Base-by-base conservation (phyloP, 2,888 invertebrate genomes). In the Cyclophora albipunctata region DNA sequence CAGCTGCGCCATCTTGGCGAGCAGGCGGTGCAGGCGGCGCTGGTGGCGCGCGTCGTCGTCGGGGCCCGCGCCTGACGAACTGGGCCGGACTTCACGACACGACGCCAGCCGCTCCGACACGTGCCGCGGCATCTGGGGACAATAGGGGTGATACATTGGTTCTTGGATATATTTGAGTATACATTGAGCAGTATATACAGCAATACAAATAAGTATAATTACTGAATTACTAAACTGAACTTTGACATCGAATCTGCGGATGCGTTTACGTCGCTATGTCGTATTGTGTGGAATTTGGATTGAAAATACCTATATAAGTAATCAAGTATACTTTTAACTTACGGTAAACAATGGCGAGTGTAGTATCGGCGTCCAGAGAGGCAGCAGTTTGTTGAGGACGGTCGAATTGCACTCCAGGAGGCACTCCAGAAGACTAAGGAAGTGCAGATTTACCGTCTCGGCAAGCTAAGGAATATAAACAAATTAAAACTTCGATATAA, bases 1-100 rank as follows among this genome's bases (percentile, higher is more conserved):
- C 49, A 98, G 95, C 87, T 99, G 98, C 3, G 98, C 98, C 94
- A 99, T 98, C 90, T 98, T 99, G 76, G 98, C 98, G 76, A 98
- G 96, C 55, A 98, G 90, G 47, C 97, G 91, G 80, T 97, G 96
- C 50, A 99, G 90, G 94, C 98, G 97, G 62, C 95, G 93, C 57
- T 87, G 88, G 0, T 81, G 83, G 6, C 81, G 75, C n/a, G 85
- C 84, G 73, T 96, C 97, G 7, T 54, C 60, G 50, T 54, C 96
- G 89, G 61, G 94, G 44, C 48, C 45, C 40, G 76, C 40, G 48
- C 63, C 62, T 51, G 69, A 67, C 4, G 66, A 57, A 40, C 64
- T 68, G 3, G 78, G 94, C 34, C 93, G 91, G 78, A 94, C 94
- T 78, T 97, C 96, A 58, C 96, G 93, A 63, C 97, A 97, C 59